Percentiles rank a stretch among this genome's conserved stretches.
phyloP scores from a whole-genome alignment of 2,113 vertebrate species.

The Pholis gunnellus region DNA sequence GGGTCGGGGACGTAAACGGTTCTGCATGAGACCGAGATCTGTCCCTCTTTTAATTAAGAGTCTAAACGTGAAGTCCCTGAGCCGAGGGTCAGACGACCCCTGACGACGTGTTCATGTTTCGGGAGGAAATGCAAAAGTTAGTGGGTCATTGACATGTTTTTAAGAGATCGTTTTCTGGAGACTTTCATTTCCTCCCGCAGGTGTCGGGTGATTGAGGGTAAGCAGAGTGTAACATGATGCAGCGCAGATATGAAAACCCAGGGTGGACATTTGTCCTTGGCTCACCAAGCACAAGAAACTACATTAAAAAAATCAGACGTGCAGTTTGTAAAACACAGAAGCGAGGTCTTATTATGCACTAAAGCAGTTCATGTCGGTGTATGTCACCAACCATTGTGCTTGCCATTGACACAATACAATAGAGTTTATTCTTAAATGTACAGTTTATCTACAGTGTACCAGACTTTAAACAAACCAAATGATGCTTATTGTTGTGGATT shows the following conservation, averaged over 20 bases:
- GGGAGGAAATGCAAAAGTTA: background rate
- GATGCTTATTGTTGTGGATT: background rate
- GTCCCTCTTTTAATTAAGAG: constrained; percentile 10
- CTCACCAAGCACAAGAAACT: too few species aligned
- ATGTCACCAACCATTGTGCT: too few species aligned
- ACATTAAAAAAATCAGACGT: too few species aligned
- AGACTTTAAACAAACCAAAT: constrained; percentile 6
- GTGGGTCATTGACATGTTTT: background rate
- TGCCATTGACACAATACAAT: too few species aligned
- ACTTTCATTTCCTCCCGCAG: constrained; percentile 25
- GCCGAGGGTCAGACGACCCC: background rate
- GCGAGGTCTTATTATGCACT: too few species aligned
- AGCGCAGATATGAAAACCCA: constrained; percentile 9
- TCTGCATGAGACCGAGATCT: constrained; percentile 9
- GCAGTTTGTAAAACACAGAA: too few species aligned
- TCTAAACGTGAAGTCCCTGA: background rate
- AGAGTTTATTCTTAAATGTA: too few species aligned
- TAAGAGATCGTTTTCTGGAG: background rate
- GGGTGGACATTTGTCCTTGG: too few species aligned
- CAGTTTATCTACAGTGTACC: too few species aligned
- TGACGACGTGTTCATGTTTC: background rate
- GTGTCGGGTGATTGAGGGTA: constrained; percentile 36
- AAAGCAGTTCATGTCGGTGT: too few species aligned
- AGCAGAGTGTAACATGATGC: constrained; percentile 12
- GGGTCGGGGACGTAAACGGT: constrained; percentile 27